Evolutionary conservation across 2,797 vertebrate genomes (phyloP), one percentile per base, ranked within the genome.

Genomic region (Betta splendens): DNA sequence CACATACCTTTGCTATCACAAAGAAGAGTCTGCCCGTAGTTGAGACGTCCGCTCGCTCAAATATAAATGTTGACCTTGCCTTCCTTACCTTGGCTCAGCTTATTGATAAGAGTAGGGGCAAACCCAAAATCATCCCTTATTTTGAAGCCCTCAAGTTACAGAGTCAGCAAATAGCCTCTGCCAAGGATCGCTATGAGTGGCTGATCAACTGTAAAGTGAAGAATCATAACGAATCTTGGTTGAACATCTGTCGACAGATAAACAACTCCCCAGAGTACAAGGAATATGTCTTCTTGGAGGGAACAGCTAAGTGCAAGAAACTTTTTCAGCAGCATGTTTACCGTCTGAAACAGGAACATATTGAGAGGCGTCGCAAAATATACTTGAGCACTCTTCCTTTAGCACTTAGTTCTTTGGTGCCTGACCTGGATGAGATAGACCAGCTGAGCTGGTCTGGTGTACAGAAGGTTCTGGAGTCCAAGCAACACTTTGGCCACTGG

Each of bases 1-100:
- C 95, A 0, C 97, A 99, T 77, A 93, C 95, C 42, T 99, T 99
- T 53, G 97, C 94, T 13, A 84, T 99, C 58, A 90, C 95, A 79
- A 98, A 98, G 77, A 99, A 99, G 93, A 99, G 95, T 87, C 92
- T 99, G 9, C 97, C 97, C 54, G 96, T 98, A 9, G 95, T 99
- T 61, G 98, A 99, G 88, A 98, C 96, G 0, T 99, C 98, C 0
- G 98, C 98, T 0, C 90, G 98, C 9, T 98, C 97, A 64, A 99
- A 99, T 15, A 95, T 99, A 54, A 99, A 99, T 21, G 91, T 98
- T 2, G 97, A 99, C 55, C 85, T 99, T 66, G 97, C 98, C 12
- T 99, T 98, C 54, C 77, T 96, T 81, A 96, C 96, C 4, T 74
- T 99, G 72, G 94, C 94, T 85, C 98, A 99, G 75, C 91, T 99